Evolutionary conservation across 2,888 invertebrate genomes (phyloP).

Genomic region (Drosophila dives): DNA sequence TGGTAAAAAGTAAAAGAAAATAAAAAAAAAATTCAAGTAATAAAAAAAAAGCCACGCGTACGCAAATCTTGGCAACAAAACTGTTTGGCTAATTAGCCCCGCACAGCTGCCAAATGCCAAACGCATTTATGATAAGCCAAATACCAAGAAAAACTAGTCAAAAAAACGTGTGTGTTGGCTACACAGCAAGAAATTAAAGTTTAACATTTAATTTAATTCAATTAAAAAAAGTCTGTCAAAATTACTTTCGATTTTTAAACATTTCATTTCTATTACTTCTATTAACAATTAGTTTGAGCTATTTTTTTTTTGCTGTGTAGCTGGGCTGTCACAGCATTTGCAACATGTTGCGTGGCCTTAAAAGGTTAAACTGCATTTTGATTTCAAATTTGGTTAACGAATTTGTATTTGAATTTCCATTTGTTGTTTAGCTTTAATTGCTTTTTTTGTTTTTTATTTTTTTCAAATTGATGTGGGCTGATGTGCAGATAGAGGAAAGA

Average conservation of each 20-base stretch:
- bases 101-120: slow-evolving; percentile 57
- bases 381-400: slow-evolving; percentile 43
- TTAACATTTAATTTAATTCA: not conserved
- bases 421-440: slow-evolving; percentile 56
- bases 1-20: slow-evolving; percentile 1
- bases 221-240: no score
- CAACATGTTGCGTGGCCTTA: slow-evolving; percentile 65
- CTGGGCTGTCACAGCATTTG: slow-evolving; percentile 51
- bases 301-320: not conserved
- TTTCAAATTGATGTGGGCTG: slow-evolving; percentile 6
- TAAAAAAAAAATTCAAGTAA: not conserved
- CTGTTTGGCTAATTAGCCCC: slow-evolving; percentile 53
- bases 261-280: not conserved
- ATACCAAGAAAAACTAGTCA: slow-evolving; percentile 32
- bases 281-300: not conserved
- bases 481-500: not conserved
- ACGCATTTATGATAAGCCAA: slow-evolving; percentile 69
- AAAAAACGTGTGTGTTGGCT: slow-evolving; percentile 9
- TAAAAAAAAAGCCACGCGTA: slow-evolving; percentile 32
- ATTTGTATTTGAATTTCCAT: slow-evolving; percentile 48
- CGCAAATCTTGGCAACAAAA: slow-evolving; percentile 33
- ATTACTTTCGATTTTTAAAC: not conserved
- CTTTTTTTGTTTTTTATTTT: slow-evolving; percentile 26
- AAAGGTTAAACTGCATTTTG: slow-evolving; percentile 77
- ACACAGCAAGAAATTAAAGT: not conserved